Conservation (phyloP, 1,140 invertebrate genomes). For the Carcinoscorpius rotundicauda region DNA sequence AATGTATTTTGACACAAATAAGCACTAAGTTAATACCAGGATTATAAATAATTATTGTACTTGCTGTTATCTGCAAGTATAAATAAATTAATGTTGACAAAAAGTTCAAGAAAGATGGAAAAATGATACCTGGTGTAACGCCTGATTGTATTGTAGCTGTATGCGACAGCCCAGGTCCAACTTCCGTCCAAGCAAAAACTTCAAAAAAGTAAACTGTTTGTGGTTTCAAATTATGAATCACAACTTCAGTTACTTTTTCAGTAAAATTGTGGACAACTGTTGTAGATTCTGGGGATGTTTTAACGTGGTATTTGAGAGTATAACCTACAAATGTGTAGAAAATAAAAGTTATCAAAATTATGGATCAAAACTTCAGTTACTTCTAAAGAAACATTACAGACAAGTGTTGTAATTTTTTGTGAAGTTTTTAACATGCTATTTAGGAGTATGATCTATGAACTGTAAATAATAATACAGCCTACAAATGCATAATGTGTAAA, state of each 20-base stretch:
- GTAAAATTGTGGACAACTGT: constrained; percentile 2
- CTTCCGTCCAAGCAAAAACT: constrained; percentile 70
- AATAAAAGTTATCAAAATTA: no score
- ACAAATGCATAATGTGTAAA: no score
- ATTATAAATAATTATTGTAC: no score
- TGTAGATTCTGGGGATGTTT: constrained; percentile 34
- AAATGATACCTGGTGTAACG: constrained; percentile 84
- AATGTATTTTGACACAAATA: constrained; percentile 86
- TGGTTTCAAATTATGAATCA: constrained; percentile 45
- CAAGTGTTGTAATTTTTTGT: no score
- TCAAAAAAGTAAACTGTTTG: constrained; percentile 88
- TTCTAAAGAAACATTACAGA: no score
- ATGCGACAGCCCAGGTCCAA: constrained; percentile 63
- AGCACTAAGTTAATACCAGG: constrained; percentile 59
- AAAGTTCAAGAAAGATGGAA: constrained; percentile 45
- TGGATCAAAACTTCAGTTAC: no score
- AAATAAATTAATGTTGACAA: no score
- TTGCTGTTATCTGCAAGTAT: no score
- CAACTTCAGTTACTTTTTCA: constrained; percentile 14
- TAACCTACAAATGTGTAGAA: constrained; percentile 29
- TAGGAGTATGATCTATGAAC: no score
- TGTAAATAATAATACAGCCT: no score
- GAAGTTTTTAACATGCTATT: no score
- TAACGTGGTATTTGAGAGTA: constrained; percentile 33
- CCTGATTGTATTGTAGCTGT: constrained; percentile 87